Percentiles rank a stretch among this genome's conserved stretches.
These are phyloP conservation scores for Decapterus maruadsi DNA, from an alignment of 2,797 vertebrate genomes.

Conservation along the genomic window DNA sequence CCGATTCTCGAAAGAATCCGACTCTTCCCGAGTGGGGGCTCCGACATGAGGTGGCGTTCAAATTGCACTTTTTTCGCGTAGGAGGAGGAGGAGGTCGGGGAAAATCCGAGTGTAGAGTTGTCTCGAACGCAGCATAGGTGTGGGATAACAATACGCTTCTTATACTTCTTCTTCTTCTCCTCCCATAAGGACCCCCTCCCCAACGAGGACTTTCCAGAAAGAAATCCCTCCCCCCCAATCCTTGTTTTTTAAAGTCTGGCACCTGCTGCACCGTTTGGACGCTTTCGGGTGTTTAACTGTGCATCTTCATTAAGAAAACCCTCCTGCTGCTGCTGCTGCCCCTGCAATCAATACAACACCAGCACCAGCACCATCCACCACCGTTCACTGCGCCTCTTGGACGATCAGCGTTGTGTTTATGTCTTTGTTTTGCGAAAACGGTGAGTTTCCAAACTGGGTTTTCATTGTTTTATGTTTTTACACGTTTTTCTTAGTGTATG, in stretches of 20 bases:
- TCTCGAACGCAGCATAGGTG: neutral
- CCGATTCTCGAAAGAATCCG: no score
- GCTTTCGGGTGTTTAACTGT: slow-evolving; percentile 60
- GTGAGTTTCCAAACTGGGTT: slow-evolving; percentile 78
- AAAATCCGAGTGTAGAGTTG: no score
- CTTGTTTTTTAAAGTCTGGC: slow-evolving; percentile 32
- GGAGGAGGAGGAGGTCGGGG: no score
- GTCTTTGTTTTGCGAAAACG: slow-evolving; percentile 99
- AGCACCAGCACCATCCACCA: slow-evolving; percentile 73
- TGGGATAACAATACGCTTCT: slow-evolving; percentile 46
- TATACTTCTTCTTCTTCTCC: no score
- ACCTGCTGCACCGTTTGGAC: slow-evolving; percentile 57
- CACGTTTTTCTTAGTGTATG: no score
- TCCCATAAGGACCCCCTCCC: slow-evolving; percentile 48
- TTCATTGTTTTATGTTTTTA: no score
- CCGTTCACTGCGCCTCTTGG: slow-evolving; percentile 94
- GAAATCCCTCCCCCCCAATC: neutral
- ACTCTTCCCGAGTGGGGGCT: no score
- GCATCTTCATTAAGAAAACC: slow-evolving; percentile 44
- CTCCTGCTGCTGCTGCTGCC: slow-evolving; percentile 33
- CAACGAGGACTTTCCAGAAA: slow-evolving; percentile 67
- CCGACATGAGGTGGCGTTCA: no score
- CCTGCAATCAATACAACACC: slow-evolving; percentile 68
- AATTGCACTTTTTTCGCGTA: no score
- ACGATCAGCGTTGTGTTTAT: slow-evolving; percentile 99